phyloP scores from a whole-genome alignment of 2,888 invertebrate genomes.

The Trachelus troglodyta region DNA sequence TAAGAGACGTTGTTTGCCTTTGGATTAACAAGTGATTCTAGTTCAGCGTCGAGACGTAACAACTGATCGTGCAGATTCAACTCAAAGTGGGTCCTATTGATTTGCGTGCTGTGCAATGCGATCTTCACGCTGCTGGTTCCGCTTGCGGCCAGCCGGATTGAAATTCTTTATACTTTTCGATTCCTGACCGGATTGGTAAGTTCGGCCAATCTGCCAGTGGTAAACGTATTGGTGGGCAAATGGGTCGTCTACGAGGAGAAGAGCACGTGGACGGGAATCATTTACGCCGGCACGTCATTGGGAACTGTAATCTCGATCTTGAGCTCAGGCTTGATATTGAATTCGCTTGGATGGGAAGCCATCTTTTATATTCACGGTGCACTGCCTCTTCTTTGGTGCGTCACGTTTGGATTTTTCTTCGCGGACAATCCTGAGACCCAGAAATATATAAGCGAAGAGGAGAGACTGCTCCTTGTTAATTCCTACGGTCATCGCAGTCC shows the following conservation, averaged over 20 bases:
- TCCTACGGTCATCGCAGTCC: conserved; percentile 57
- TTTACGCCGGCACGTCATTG: conserved; percentile 58
- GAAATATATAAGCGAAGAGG: conserved; percentile 58
- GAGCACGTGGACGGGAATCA: conserved; percentile 59
- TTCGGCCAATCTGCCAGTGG: conserved; percentile 59
- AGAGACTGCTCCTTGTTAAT: conserved; percentile 54
- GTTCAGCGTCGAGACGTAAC: background rate
- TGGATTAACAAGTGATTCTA: background rate
- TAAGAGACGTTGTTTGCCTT: conserved; percentile 30
- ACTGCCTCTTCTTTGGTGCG: conserved; percentile 57
- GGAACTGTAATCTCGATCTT: conserved; percentile 62
- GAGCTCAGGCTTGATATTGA: conserved; percentile 54
- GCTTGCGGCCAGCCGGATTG: conserved; percentile 32
- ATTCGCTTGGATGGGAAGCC: conserved; percentile 50
- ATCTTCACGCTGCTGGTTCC: conserved; percentile 56
- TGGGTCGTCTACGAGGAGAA: conserved; percentile 63
- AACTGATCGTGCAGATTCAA: conserved; percentile 47
- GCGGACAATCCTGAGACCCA: conserved; percentile 63
- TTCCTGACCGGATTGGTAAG: conserved; percentile 56
- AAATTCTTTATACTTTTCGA: conserved; percentile 43
- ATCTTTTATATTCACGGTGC: conserved; percentile 60
- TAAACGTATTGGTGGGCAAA: conserved; percentile 59
- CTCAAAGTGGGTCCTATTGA: conserved; percentile 54
- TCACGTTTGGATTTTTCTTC: conserved; percentile 51
- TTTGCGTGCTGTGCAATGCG: conserved; percentile 51